Conservation (phyloP, 2,888 invertebrate genomes). For the Leptinotarsa peninsularis region DNA sequence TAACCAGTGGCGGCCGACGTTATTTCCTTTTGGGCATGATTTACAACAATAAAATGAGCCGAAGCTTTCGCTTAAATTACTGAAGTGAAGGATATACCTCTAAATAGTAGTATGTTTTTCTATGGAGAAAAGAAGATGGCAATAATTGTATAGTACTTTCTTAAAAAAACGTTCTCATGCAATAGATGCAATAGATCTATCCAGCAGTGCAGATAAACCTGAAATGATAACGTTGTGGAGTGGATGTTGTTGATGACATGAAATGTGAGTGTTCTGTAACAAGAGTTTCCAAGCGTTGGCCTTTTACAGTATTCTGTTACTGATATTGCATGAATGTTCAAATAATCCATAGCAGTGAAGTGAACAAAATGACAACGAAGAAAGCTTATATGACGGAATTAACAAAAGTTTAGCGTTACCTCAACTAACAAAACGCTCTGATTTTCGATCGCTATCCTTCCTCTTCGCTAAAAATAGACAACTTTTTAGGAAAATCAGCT, state of each 20-base stretch:
- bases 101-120: slow-evolving; percentile 39
- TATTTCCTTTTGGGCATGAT: too few relatives aligned
- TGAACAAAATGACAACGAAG: background rate
- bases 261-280: slow-evolving; percentile 52
- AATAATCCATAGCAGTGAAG: slow-evolving; percentile 7
- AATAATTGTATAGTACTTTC: slow-evolving; percentile 38
- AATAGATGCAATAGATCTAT: slow-evolving; percentile 40
- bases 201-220: slow-evolving; percentile 34
- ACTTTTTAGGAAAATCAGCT: slow-evolving; percentile 5
- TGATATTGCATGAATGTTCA: slow-evolving; percentile 44
- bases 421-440: slow-evolving; percentile 15
- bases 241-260: slow-evolving; percentile 55
- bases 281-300: slow-evolving; percentile 50
- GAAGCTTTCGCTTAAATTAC: slow-evolving; percentile 30
- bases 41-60: too few relatives aligned
- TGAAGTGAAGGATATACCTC: slow-evolving; percentile 22
- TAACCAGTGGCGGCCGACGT: too few relatives aligned
- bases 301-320: slow-evolving; percentile 47
- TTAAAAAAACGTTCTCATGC: slow-evolving; percentile 46
- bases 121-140: slow-evolving; percentile 40
- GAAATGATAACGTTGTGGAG: slow-evolving; percentile 52
- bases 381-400: slow-evolving; percentile 2
- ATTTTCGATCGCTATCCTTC: background rate
- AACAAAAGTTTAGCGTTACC: slow-evolving; percentile 6
- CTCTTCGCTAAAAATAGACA: slow-evolving; percentile 15